Evolutionary conservation across 2,888 invertebrate species (phyloP), one percentile per base, ranked within the genome.

Genomic region (Eremobia ochroleuca): DNA sequence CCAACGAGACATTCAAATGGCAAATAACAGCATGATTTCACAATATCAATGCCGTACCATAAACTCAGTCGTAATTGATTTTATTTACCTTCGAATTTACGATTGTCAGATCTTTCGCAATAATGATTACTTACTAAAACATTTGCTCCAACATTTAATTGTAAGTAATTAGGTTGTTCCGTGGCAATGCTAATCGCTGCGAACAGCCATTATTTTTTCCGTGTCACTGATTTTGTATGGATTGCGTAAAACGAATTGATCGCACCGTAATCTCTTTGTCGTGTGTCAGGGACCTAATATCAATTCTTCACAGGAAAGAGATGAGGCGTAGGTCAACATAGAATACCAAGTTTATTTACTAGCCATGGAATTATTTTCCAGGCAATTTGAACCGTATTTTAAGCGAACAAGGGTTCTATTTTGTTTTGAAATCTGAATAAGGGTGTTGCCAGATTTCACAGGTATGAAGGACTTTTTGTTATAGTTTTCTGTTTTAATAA

Each of bases 401-500:
- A 21, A 5, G 2, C 0, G 0, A 0, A 37, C 79, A 79, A 76
- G 46, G 55, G 34, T 34, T 28, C 6, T 43, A 37, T 71, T 74
- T 37, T 0, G 9, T 62, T 72, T 70, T n/a, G 2, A 31, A 25
- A 2, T 37, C 1, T 28, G 2, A 13, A 62, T 73, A 46, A 21
- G n/a, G 37, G n/a, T 58, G 11, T 74, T 62, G 46, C 75, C 73
- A 67, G 61, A 74, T 77, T 83, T 65, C 71, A 87, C 91, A 92
- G 92, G 92, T 92, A 93, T 90, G 87, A 91, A 91, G 90, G 85
- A 89, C 88, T 88, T 92, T 92, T 92, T 92, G 91, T 91, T 88
- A 90, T 90, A 90, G 93, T 90, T 88, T 86, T 91, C 91, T 94
- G 92, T 95, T 94, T 95, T 94, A 94, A 94, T 94, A 94, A 92